A percentile compares a stretch with the other conserved stretches of the same genome.
phyloP scores from a whole-genome alignment of 2,888 invertebrate genomes.

The Lasioglossum lativentre region DNA sequence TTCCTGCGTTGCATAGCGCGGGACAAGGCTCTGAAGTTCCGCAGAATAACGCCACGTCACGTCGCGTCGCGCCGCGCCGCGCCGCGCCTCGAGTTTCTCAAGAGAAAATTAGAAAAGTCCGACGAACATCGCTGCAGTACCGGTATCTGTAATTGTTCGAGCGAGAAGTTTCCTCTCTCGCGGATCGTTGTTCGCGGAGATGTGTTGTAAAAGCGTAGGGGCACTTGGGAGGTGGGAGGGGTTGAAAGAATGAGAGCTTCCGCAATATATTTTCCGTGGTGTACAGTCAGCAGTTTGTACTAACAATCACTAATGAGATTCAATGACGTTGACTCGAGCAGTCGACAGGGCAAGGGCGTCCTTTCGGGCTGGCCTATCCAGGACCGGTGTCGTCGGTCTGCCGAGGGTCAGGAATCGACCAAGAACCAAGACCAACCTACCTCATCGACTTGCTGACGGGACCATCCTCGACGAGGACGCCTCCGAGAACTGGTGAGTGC shows the following conservation, averaged over 20 bases:
- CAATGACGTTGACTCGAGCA: conserved; percentile 80
- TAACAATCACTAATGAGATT: conserved; percentile 76
- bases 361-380: conserved; percentile 85
- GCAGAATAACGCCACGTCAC: not conserved
- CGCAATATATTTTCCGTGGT: conserved; percentile 48
- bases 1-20: not conserved
- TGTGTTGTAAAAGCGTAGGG: not conserved
- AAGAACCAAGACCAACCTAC: conserved; percentile 86
- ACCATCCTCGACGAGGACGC: conserved; percentile 88
- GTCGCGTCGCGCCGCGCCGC: too few species aligned
- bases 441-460: conserved; percentile 88
- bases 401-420: conserved; percentile 82
- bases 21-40: conserved; percentile 11
- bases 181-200: not conserved
- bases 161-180: not conserved
- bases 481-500: conserved; percentile 82
- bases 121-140: not conserved
- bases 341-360: conserved; percentile 88
- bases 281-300: conserved; percentile 61
- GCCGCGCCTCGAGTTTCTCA: not conserved
- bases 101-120: conserved; percentile 9
- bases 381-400: conserved; percentile 82
- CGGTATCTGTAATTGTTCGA: not conserved
- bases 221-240: not conserved
- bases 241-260: not conserved